These are phyloP conservation scores for Lasius fuliginosus DNA, from an alignment of 2,888 invertebrate species.

Conservation along the genomic window DNA sequence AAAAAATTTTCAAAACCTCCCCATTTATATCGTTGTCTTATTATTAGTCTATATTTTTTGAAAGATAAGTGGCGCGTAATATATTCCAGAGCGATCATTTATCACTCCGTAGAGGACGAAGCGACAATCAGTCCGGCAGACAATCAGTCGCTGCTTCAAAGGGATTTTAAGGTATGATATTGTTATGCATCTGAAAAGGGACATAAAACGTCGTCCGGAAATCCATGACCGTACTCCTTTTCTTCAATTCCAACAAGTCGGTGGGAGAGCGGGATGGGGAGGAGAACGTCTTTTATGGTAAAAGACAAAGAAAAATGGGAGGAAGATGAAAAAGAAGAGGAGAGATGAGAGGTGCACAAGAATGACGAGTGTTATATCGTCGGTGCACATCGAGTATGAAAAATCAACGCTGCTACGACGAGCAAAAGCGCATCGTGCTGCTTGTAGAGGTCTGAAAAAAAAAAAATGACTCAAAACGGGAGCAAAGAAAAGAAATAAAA, in stretches of 20 bases:
- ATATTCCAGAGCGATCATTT: slow-evolving; percentile 72
- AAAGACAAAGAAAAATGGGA: slow-evolving; percentile 42
- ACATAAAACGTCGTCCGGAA: neutral
- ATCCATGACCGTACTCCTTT: slow-evolving; percentile 39
- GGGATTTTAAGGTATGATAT: slow-evolving; percentile 64
- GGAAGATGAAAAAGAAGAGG: slow-evolving; percentile 24
- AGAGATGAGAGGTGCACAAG: neutral
- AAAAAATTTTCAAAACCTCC: slow-evolving; percentile 38
- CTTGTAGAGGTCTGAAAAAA: neutral
- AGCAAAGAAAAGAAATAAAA: neutral
- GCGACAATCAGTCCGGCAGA: neutral
- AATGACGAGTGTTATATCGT: neutral
- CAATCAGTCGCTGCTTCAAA: slow-evolving; percentile 53
- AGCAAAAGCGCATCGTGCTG: neutral
- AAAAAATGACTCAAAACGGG: neutral
- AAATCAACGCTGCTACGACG: neutral
- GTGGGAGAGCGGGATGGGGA: neutral
- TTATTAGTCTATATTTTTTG: slow-evolving; percentile 74
- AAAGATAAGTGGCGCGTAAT: slow-evolving; percentile 72
- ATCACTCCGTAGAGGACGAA: slow-evolving; percentile 58
- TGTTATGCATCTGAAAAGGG: slow-evolving; percentile 65
- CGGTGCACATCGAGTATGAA: neutral
- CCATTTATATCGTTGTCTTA: slow-evolving; percentile 62
- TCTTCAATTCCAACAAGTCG: neutral
- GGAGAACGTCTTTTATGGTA: slow-evolving; percentile 1